Evolutionary conservation across 2,888 invertebrate species (phyloP).

Genomic region (Parnassius glacialis): DNA sequence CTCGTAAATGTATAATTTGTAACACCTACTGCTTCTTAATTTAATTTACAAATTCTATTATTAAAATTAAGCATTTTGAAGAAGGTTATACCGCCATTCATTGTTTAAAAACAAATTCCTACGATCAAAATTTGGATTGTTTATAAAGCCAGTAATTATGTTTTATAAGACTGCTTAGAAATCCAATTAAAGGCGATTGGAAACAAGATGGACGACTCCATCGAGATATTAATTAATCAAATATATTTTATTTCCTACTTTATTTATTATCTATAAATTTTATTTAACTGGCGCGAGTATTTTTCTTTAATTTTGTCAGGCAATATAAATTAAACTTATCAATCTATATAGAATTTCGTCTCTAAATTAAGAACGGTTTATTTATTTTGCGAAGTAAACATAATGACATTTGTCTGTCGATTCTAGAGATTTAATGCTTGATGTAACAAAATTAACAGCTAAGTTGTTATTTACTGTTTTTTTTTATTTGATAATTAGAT

Average conservation of each 20-base stretch:
- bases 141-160: constrained; percentile 22
- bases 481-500: constrained; percentile 12
- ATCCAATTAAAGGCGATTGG: constrained; percentile 17
- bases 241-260: constrained; percentile 3
- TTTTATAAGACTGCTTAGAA: constrained; percentile 20
- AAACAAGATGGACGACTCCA: constrained; percentile 13
- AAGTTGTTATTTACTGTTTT: constrained; percentile 20
- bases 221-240: constrained; percentile 19
- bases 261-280: constrained; percentile 5
- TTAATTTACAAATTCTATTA: too few relatives aligned
- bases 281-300: background rate
- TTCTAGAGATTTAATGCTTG: constrained; percentile 9
- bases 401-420: constrained; percentile 22
- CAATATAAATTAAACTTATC: constrained; percentile 4
- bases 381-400: constrained; percentile 20
- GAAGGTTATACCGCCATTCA: background rate
- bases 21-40: too few relatives aligned
- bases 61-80: too few relatives aligned
- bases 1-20: too few relatives aligned
- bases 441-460: constrained; percentile 20
- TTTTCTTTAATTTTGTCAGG: constrained; percentile 3
- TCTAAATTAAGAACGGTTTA: constrained; percentile 11
- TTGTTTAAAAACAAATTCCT: background rate
- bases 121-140: constrained; percentile 12
- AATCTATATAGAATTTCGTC: constrained; percentile 5